Percentiles rank a stretch among this genome's conserved stretches.
phyloP scores from a whole-genome alignment of 2,113 vertebrate species.

The Protobothrops flavoviridis region DNA sequence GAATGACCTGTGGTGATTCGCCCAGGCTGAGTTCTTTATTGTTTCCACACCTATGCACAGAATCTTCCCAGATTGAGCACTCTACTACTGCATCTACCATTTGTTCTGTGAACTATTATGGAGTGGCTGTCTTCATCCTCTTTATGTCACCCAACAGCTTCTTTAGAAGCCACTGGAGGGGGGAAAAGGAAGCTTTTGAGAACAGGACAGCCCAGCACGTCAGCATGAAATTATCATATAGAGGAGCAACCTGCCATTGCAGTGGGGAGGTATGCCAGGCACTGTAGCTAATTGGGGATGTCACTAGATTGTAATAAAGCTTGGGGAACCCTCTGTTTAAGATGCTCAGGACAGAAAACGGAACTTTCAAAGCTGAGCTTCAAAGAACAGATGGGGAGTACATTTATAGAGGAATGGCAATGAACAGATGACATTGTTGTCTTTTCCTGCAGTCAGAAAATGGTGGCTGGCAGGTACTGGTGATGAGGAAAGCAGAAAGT shows the following conservation, averaged over 20 bases:
- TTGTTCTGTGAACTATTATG: neutral
- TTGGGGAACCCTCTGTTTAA: neutral
- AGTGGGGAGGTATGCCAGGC: neutral
- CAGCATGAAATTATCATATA: neutral
- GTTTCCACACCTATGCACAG: neutral
- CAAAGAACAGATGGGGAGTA: neutral
- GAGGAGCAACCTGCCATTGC: neutral
- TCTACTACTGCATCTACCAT: neutral
- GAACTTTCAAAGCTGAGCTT: neutral
- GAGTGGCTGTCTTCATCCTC: neutral
- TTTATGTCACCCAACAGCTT: neutral
- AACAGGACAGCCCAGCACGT: neutral
- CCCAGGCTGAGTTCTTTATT: neutral
- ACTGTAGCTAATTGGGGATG: neutral
- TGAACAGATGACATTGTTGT: neutral
- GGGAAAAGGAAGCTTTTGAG: neutral
- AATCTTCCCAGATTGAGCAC: neutral
- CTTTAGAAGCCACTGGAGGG: neutral
- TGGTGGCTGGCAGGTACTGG: neutral
- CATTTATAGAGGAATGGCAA: neutral
- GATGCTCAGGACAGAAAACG: neutral
- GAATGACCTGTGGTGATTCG: neutral
- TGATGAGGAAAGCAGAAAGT: neutral
- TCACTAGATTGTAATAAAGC: neutral
- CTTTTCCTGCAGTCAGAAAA: neutral